Evolutionary conservation across 2,888 invertebrate genomes (phyloP).

Genomic region (Dione juno): DNA sequence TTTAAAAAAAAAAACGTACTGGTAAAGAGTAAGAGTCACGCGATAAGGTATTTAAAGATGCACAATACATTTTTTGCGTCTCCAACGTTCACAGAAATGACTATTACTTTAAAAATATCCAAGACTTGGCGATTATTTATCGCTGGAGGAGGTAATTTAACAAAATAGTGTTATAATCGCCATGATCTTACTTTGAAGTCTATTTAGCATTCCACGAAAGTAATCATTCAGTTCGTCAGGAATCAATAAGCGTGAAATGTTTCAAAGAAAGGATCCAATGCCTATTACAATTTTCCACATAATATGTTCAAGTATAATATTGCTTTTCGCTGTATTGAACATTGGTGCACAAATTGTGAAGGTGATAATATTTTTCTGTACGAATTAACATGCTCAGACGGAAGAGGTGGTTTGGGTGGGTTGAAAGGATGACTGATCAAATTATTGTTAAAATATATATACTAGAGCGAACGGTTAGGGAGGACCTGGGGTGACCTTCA

Average conservation of each 20-base stretch:
- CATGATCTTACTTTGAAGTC: not conserved
- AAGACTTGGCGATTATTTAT: not conserved
- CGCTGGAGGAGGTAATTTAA: not conserved
- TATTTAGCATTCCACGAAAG: conserved; percentile 20
- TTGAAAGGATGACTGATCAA: too few species aligned
- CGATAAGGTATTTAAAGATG: conserved; percentile 69
- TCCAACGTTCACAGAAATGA: conserved; percentile 59
- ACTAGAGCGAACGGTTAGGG: too few species aligned
- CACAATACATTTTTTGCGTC: conserved; percentile 60
- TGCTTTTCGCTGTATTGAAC: not conserved
- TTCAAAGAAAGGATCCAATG: not conserved
- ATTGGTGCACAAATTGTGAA: not conserved
- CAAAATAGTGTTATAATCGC: conserved; percentile 15
- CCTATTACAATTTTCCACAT: not conserved
- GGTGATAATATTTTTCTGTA: not conserved
- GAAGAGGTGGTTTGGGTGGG: too few species aligned
- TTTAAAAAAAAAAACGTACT: conserved; percentile 61
- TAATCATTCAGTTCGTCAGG: not conserved
- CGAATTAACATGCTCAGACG: not conserved
- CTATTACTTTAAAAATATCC: conserved; percentile 56
- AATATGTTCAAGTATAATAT: conserved; percentile 2
- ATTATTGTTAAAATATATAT: too few species aligned
- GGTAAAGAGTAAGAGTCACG: conserved; percentile 64
- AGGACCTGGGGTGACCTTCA: too few species aligned
- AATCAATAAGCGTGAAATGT: conserved; percentile 11